A percentile compares a stretch with the other conserved stretches of the same genome.
Evolutionary conservation across 2,113 vertebrate species (phyloP).

Genomic region (Phylloscopus whistleri): DNA sequence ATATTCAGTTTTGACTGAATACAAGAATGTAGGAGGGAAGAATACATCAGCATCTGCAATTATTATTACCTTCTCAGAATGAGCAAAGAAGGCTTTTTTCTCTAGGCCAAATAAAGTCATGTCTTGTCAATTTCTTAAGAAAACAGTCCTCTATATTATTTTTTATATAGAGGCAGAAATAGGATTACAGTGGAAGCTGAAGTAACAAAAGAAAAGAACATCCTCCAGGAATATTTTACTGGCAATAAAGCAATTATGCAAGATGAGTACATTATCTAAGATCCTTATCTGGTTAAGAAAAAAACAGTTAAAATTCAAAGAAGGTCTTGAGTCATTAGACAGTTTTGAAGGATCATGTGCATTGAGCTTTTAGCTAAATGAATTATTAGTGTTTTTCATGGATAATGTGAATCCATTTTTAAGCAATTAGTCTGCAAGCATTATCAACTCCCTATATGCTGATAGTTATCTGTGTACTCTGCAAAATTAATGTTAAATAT

Average conservation of each 20-base stretch:
- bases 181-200: neutral
- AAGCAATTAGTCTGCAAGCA: slow-evolving; percentile 7
- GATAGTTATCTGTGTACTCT: neutral
- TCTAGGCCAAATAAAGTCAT: neutral
- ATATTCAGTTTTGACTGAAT: neutral
- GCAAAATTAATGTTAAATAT: neutral
- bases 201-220: neutral
- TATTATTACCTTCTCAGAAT: neutral
- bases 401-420: neutral
- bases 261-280: neutral
- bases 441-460: neutral
- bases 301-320: slow-evolving; percentile 22
- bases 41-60: neutral
- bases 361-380: neutral
- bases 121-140: neutral
- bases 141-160: neutral
- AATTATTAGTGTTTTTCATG: neutral
- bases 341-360: neutral
- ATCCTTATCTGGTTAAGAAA: neutral
- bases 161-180: neutral
- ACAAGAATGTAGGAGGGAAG: neutral
- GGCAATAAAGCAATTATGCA: slow-evolving; percentile 21
- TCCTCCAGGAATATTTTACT: neutral
- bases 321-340: neutral
- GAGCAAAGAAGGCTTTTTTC: neutral